Percentiles rank a stretch among this genome's conserved stretches.
Conservation (phyloP, 2,888 invertebrate species). For the Sabatieria punctata region DNA sequence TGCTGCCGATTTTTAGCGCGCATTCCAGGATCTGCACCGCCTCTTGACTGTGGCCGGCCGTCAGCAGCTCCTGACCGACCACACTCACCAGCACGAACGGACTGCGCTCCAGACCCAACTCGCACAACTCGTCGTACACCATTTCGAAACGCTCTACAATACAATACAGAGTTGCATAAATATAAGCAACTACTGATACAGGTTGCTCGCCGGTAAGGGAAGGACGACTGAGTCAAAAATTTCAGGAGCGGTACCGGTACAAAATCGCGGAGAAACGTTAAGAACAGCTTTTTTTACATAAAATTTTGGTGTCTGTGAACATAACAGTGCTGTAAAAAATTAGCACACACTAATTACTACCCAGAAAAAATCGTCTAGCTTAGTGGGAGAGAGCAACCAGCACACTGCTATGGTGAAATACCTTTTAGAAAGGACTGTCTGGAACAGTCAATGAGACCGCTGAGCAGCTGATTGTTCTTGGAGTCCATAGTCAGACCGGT, state of each 20-base stretch:
- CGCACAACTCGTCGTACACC: conserved; percentile 72
- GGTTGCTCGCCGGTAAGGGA: too few relatives aligned
- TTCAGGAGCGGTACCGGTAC: too few relatives aligned
- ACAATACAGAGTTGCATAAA: neutral
- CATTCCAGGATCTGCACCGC: conserved; percentile 83
- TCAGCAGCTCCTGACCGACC: conserved; percentile 87
- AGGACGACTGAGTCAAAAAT: too few relatives aligned
- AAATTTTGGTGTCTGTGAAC: too few relatives aligned
- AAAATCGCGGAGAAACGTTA: too few relatives aligned
- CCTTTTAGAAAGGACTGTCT: neutral
- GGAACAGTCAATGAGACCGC: conserved; percentile 45
- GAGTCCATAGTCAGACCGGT: conserved; percentile 55
- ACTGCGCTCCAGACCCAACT: conserved; percentile 81
- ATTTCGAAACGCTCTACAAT: conserved; percentile 58
- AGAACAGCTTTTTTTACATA: too few relatives aligned
- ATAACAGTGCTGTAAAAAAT: too few relatives aligned
- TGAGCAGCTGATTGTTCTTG: conserved; percentile 49
- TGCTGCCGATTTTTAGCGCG: conserved; percentile 78
- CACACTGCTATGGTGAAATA: too few relatives aligned
- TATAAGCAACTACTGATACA: neutral
- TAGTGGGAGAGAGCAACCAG: too few relatives aligned
- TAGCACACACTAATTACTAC: too few relatives aligned
- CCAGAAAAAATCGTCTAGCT: too few relatives aligned
- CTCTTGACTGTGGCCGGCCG: conserved; percentile 70
- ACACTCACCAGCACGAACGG: conserved; percentile 94